Base-by-base conservation (phyloP, 2,888 invertebrate genomes). In the Acleris cristana region DNA sequence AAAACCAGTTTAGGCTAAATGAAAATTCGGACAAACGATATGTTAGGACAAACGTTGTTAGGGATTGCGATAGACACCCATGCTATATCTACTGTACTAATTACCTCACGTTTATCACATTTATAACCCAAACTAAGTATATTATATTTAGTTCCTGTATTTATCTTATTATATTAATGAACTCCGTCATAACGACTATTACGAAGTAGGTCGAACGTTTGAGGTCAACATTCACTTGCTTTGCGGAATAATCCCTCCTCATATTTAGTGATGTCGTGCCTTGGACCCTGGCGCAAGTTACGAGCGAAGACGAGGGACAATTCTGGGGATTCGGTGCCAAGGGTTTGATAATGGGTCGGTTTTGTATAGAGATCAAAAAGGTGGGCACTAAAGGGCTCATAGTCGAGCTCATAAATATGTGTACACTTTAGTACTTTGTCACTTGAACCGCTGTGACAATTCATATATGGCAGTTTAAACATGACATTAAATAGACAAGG, bases 211-310 rank as follows among this genome's bases (percentile, higher is more conserved):
- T 58, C 58, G n/a, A 48, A 52, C 61, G 48, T 30, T 48, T 45
- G 79, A 74, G 71, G 76, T 76, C 77, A 72, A 45, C 53, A 57
- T 61, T 52, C 73, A 75, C 73, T 73, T 76, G 69, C 71, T 67
- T 70, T 74, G 74, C 75, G 72, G 72, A 78, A 72, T 72, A 79
- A 78, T 76, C 76, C 78, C 81, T 81, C 82, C 75, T 84, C 82
- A 84, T 76, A 74, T 57, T 34, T 18, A 12, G 44, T 52, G 8
- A 49, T 52, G 48, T 56, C 55, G 59, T 60, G 65, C 40, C 26
- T 14, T 7, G 5, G 44, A 54, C 23, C 14, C 40, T 56, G 55
- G 55, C 23, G 40, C 60, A 51, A 60, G 48, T 1, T 16, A 54
- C 12, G 30, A n/a, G 44, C 52, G 57, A 18, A 8, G 18, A 45